Conservation (phyloP, 1,140 invertebrate species). For the Elysia chlorotica region DNA sequence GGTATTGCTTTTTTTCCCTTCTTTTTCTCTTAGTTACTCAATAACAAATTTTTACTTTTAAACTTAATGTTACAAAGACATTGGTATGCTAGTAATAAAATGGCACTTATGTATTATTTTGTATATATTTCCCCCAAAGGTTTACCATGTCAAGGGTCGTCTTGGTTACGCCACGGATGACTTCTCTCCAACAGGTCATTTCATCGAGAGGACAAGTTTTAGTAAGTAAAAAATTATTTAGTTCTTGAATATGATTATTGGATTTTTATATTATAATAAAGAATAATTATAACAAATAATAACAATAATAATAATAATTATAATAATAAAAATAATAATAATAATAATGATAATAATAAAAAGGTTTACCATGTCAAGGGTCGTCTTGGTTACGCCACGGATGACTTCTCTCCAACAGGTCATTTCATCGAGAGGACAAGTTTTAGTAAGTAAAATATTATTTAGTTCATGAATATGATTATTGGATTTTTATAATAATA, state of each 20-base stretch:
- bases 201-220: slow-evolving; percentile 75
- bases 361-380: slow-evolving; percentile 77
- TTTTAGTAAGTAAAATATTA: slow-evolving; percentile 63
- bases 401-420: slow-evolving; percentile 75
- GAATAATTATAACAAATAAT: not conserved
- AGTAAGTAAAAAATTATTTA: slow-evolving; percentile 44
- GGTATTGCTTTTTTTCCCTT: not conserved
- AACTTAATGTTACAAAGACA: no score
- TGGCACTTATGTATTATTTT: not conserved
- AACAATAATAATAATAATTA: no score
- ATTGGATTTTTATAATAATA: not conserved
- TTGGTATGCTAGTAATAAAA: no score
- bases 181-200: slow-evolving; percentile 74
- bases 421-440: slow-evolving; percentile 75
- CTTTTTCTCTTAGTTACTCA: not conserved
- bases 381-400: slow-evolving; percentile 77
- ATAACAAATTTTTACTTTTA: not conserved
- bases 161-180: slow-evolving; percentile 81
- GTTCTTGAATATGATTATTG: not conserved
- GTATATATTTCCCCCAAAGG: slow-evolving; percentile 31
- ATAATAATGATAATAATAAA: no score
- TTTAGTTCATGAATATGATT: not conserved
- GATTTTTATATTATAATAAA: not conserved
- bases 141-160: slow-evolving; percentile 78
- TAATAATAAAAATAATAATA: no score